Evolutionary conservation across 2,797 vertebrate species (phyloP).

Genomic region (Anguilla megastoma): DNA sequence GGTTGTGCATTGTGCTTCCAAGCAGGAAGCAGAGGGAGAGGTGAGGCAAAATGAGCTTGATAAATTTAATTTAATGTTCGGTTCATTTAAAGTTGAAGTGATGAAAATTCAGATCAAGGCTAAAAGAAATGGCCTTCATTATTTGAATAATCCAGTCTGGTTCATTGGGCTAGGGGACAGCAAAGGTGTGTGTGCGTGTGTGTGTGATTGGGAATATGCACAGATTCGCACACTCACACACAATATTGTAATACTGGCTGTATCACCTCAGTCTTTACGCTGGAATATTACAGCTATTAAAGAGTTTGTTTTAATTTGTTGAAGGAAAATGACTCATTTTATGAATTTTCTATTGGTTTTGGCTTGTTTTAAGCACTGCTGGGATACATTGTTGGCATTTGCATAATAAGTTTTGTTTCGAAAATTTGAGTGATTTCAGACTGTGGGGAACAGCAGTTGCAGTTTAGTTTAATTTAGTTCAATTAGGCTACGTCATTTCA

Average conservation of each 20-base stretch:
- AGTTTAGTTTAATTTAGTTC: not conserved
- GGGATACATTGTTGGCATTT: not conserved
- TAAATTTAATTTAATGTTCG: not conserved
- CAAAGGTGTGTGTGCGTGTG: not conserved
- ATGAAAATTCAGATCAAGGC: conserved; percentile 9
- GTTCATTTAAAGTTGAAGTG: conserved; percentile 9
- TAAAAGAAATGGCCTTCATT: not conserved
- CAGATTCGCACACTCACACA: not conserved
- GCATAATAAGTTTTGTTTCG: not conserved
- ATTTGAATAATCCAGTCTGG: not conserved
- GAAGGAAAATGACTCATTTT: not conserved
- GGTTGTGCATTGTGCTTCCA: not conserved
- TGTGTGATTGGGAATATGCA: not conserved
- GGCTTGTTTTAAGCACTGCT: not conserved
- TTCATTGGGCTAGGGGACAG: not conserved
- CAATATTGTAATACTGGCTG: not conserved
- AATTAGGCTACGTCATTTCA: not conserved
- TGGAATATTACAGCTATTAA: not conserved
- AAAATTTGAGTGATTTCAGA: not conserved
- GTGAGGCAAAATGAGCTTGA: not conserved
- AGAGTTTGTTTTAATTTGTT: not conserved
- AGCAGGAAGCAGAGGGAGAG: not conserved
- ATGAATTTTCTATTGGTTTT: not conserved
- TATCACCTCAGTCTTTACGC: not conserved
- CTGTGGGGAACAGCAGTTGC: not conserved